Percentiles rank a stretch among this genome's conserved stretches.
Evolutionary conservation across 2,113 vertebrate genomes (phyloP).

Genomic region (Labeo rohita): DNA sequence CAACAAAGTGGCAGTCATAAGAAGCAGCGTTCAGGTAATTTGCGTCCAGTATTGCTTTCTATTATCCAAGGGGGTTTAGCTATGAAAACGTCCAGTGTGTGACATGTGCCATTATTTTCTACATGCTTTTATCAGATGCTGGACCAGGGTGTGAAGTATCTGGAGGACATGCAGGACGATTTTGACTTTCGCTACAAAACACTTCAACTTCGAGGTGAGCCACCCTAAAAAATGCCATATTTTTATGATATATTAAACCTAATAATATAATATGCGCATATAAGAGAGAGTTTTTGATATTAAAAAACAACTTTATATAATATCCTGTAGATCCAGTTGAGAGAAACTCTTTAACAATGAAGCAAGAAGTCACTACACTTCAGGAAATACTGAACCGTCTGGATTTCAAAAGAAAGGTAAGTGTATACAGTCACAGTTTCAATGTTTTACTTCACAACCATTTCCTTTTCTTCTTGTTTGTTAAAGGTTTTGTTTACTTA

Average conservation of each 20-base stretch:
- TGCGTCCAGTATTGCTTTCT: too few relatives aligned
- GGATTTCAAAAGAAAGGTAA: slow-evolving; percentile 94
- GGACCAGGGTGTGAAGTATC: slow-evolving; percentile 93
- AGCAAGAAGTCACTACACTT: slow-evolving; percentile 87
- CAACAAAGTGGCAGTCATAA: slow-evolving; percentile 87
- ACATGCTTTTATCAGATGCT: slow-evolving; percentile 77
- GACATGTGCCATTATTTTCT: neutral
- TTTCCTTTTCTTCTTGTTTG: neutral
- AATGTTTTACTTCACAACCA: neutral
- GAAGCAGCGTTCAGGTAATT: slow-evolving; percentile 87
- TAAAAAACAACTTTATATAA: slow-evolving; percentile 41
- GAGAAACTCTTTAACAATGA: slow-evolving; percentile 83
- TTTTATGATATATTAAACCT: neutral
- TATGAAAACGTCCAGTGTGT: neutral
- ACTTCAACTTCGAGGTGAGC: slow-evolving; percentile 88
- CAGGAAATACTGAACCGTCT: slow-evolving; percentile 95
- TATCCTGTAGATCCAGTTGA: slow-evolving; percentile 81
- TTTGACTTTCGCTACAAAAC: slow-evolving; percentile 98
- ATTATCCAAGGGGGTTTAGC: too few relatives aligned
- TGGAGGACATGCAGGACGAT: slow-evolving; percentile 96
- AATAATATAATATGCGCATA: neutral
- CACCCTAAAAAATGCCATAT: too few relatives aligned
- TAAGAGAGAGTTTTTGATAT: neutral
- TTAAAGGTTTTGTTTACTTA: neutral
- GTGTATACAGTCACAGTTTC: slow-evolving; percentile 10